Evolutionary conservation across 2,113 vertebrate species (phyloP), one percentile per base, ranked within the genome.

Genomic region (Carassius gibelio): DNA sequence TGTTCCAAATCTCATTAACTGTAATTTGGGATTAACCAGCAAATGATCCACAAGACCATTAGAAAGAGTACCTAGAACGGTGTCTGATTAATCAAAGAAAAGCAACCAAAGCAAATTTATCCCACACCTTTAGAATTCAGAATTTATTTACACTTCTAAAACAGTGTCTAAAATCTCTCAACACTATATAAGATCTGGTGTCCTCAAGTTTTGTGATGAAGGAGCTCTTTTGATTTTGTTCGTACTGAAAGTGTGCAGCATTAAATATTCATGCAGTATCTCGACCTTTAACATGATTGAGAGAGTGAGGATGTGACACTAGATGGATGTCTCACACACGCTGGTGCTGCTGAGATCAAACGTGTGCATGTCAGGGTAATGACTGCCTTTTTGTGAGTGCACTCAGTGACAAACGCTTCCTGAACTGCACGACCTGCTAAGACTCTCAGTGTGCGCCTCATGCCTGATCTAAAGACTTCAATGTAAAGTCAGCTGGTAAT

Each of bases 341-440:
- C 68, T 11, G 1, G 21, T 3, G n/a, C 14, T 42, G 61, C 50
- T 69, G 45, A 84, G 81, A 86, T 86, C 84, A 88, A 81, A 88
- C 36, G 8, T 55, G 62, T 42, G 48, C 59, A 76, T 85, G 86
- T 78, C 83, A 69, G 55, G 19, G 55, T n/a, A 55, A 80, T 17
- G 8, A 4, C 21, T 36, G 52, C 26, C 36, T 59, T 59, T 82
- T 11, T 83, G 42, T 64, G 57, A 61, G 8, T 8, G 57, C 55
- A 21, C 55, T 55, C 5, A 17, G 15, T 55, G 74, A 78, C 76
- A 26, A 26, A 9, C 11, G 3, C 15, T 62, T 26, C 57, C 38
- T 19, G 66, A 11, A 15, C 52, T 10, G 26, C 26, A 15, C 75
- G 75, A 68, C 62, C 9, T n/a, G 30, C 55, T 75, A 45, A 75